Conservation (phyloP, 1,140 invertebrate genomes). For the Tetramorium simillimum region DNA sequence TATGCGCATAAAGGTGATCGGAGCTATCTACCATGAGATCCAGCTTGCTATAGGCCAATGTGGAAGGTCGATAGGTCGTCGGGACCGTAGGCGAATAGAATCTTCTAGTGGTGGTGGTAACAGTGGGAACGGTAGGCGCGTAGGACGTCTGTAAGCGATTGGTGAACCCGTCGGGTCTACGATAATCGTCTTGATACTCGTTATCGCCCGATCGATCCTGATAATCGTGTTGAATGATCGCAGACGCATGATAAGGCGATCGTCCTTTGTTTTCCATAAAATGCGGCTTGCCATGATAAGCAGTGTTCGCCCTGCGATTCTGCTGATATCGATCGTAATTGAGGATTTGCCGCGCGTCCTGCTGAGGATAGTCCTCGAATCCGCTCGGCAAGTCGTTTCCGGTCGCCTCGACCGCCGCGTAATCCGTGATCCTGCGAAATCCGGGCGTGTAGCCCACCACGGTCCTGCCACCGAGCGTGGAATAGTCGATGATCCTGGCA, state of each 20-base stretch:
- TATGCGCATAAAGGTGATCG: slow-evolving; percentile 75
- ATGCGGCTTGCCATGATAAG: slow-evolving; percentile 24
- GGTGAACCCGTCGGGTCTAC: slow-evolving; percentile 62
- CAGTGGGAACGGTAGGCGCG: slow-evolving; percentile 81
- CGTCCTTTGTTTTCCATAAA: slow-evolving; percentile 27
- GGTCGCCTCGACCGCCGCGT: slow-evolving; percentile 43
- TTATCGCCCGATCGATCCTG: slow-evolving; percentile 45
- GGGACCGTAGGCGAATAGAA: slow-evolving; percentile 82
- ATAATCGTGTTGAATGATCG: slow-evolving; percentile 71
- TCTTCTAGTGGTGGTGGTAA: slow-evolving; percentile 80
- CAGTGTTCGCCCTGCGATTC: neutral
- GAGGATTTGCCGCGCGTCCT: neutral
- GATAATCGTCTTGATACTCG: slow-evolving; percentile 51
- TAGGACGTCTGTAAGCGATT: slow-evolving; percentile 79
- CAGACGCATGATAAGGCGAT: slow-evolving; percentile 74
- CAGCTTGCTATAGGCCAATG: slow-evolving; percentile 71
- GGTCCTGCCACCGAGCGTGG: slow-evolving; percentile 45
- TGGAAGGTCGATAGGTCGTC: slow-evolving; percentile 75
- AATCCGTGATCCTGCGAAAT: slow-evolving; percentile 60
- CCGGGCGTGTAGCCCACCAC: slow-evolving; percentile 33
- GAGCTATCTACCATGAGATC: slow-evolving; percentile 79
- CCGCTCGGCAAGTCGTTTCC: slow-evolving; percentile 72
- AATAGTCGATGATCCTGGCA: slow-evolving; percentile 66
- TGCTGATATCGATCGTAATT: slow-evolving; percentile 13
- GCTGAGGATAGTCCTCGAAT: slow-evolving; percentile 67